Evolutionary conservation across 2,888 invertebrate genomes (phyloP).

Genomic region (Hipparchia sbordonii): DNA sequence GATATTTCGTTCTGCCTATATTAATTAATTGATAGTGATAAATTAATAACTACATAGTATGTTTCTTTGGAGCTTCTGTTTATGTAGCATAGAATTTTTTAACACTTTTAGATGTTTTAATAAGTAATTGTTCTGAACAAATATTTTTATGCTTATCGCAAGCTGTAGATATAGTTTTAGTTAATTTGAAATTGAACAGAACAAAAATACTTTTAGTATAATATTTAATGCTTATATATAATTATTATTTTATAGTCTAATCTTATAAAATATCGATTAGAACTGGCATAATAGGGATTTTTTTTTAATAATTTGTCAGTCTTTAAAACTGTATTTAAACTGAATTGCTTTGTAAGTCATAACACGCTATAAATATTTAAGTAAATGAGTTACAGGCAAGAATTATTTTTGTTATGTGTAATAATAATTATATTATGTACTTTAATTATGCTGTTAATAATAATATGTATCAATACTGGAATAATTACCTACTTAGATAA

Average conservation of each 20-base stretch:
- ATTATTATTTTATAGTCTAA: background rate
- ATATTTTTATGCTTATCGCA: slow-evolving; percentile 4
- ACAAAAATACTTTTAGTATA: background rate
- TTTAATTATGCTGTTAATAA: no score
- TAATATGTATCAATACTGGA: no score
- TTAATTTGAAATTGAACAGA: background rate
- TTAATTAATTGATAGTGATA: slow-evolving; percentile 18
- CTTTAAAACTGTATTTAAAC: background rate
- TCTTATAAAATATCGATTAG: no score
- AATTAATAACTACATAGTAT: slow-evolving; percentile 10
- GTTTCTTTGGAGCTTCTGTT: slow-evolving; percentile 12
- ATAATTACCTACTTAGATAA: background rate
- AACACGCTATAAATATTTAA: no score
- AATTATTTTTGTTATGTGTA: no score
- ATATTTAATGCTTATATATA: background rate
- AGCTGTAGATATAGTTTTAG: slow-evolving; percentile 3
- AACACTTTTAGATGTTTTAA: slow-evolving; percentile 7
- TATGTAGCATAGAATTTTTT: slow-evolving; percentile 2
- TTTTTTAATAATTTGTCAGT: background rate
- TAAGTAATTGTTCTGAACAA: slow-evolving; percentile 18
- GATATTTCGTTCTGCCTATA: slow-evolving; percentile 35
- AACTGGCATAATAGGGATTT: no score
- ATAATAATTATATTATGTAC: no score
- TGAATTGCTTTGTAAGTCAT: background rate
- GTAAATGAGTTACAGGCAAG: no score